phyloP scores from a whole-genome alignment of 1,140 invertebrate species.

The Scylla paramamosain region DNA sequence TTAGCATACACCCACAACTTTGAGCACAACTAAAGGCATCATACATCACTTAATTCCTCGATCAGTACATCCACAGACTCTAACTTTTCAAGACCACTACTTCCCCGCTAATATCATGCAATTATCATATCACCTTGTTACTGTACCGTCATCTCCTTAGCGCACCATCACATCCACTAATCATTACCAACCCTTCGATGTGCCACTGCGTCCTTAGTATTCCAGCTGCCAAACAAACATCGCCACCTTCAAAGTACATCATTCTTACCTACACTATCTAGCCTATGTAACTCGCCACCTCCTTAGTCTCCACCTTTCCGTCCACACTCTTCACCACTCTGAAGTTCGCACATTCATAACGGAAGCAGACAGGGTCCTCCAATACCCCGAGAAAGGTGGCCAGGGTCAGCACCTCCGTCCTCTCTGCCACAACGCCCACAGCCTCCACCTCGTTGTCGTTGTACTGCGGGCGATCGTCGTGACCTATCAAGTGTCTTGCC shows the following conservation, averaged over 20 bases:
- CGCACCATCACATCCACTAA: too few species aligned
- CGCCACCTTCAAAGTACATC: not conserved
- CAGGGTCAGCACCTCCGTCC: slow-evolving; percentile 48
- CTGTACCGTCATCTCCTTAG: too few species aligned
- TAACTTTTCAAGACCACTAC: too few species aligned
- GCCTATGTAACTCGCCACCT: not conserved
- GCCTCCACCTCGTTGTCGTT: slow-evolving; percentile 74
- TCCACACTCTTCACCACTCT: slow-evolving; percentile 59
- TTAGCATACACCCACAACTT: too few species aligned
- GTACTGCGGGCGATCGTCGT: slow-evolving; percentile 74
- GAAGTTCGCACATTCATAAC: slow-evolving; percentile 63
- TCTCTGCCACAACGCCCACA: slow-evolving; percentile 2
- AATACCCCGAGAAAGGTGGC: slow-evolving; percentile 50
- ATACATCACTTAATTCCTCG: too few species aligned
- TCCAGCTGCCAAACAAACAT: too few species aligned
- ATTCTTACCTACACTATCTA: not conserved
- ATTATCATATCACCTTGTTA: too few species aligned
- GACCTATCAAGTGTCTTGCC: slow-evolving; percentile 62
- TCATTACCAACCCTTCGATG: too few species aligned
- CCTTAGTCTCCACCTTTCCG: slow-evolving; percentile 53
- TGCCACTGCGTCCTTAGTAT: too few species aligned
- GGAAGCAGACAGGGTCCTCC: slow-evolving; percentile 59
- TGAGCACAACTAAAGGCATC: too few species aligned
- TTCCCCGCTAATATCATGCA: too few species aligned
- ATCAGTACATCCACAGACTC: too few species aligned